Base-by-base conservation (phyloP, 2,888 invertebrate species). In the Octodonta nipae region DNA sequence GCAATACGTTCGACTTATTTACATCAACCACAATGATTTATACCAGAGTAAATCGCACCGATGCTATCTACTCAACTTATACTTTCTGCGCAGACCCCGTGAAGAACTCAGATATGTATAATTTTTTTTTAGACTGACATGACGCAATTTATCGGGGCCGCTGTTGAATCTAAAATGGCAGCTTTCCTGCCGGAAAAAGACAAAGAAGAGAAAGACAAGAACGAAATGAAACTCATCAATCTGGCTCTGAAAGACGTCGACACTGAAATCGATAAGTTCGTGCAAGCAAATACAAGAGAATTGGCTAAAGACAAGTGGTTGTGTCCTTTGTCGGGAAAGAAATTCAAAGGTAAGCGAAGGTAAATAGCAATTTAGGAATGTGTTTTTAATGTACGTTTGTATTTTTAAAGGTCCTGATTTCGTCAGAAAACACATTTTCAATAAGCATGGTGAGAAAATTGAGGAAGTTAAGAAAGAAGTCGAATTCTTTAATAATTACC, bases 261-360 rank as follows among this genome's bases (percentile, higher is more conserved):
- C 36, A 68, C 64, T 1, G 88, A 87, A 63, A 83, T 93, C 1
- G 93, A 95, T 52, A 91, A 91, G 59, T 95, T 98, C 59, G 80
- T 98, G 10, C 78, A 83, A 50, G 82, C 91, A 0, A 98, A 98
- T 58, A 93, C 93, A 0, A 88, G 96, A 54, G 96, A 98, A 63
- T 56, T 98, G 43, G 86, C 88, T 0, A 93, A 93, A 57, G 98
- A 96, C 58, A 98, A 98, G 52, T 98, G 96, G 96, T 62, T 98
- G 44, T 98, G 98, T 62, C 98, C 98, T 0, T 65, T 98, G 5
- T 95, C 93, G 33, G 96, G 96, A 1, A 98, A 98, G 61, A 98
- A 98, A 60, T 98, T 98, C 65, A 98, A 96, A 60, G 83, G 50
- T 45, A 20, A 20, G 20, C n/a, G 6, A 7, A 20, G 20, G 20